Percentiles rank a stretch among this genome's conserved stretches.
phyloP scores from a whole-genome alignment of 2,797 vertebrate genomes.

The Muscicapa striata region DNA sequence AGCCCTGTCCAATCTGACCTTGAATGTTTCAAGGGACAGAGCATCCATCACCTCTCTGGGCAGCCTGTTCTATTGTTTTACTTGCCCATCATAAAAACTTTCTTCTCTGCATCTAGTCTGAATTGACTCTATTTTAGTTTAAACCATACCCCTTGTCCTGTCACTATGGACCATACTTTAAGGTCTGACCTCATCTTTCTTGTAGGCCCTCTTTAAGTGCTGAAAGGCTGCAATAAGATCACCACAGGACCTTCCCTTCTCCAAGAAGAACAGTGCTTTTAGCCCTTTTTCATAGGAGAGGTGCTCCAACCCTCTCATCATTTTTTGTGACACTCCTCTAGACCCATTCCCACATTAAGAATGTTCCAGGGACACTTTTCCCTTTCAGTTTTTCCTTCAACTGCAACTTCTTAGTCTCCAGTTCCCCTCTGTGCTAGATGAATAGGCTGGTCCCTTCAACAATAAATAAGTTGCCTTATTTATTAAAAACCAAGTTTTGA shows the following conservation, averaged over 20 bases:
- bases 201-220: neutral
- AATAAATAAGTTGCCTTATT: neutral
- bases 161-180: neutral
- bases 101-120: neutral
- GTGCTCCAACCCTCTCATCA: neutral
- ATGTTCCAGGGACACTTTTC: neutral
- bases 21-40: neutral
- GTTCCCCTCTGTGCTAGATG: neutral
- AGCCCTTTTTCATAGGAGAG: neutral
- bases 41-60: neutral
- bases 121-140: neutral
- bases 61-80: neutral
- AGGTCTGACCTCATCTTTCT: neutral
- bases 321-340: neutral
- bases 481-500: neutral
- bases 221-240: neutral
- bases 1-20: neutral
- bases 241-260: neutral
- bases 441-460: neutral
- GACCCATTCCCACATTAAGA: neutral
- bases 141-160: neutral
- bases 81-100: neutral
- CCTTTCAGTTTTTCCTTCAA: neutral
- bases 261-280: neutral
- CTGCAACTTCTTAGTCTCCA: neutral